Evolutionary conservation across 2,797 vertebrate species (phyloP).

Genomic region (Petrocephalus sullivani): DNA sequence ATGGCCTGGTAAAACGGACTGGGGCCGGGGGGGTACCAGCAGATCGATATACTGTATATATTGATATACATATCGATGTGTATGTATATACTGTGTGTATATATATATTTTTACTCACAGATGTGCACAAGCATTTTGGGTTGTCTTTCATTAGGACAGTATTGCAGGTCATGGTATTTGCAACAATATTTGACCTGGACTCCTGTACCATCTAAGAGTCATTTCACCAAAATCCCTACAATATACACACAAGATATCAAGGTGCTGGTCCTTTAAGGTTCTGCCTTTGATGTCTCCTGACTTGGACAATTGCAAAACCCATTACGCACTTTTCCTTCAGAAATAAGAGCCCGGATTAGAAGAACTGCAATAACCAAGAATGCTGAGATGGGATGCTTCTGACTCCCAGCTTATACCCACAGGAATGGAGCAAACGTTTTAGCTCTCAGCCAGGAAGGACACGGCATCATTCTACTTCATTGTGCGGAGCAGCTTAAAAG

Average conservation of each 20-base stretch:
- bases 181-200: background rate
- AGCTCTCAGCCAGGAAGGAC: background rate
- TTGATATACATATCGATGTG: too few species aligned
- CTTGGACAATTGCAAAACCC: background rate
- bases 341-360: background rate
- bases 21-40: background rate
- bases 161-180: background rate
- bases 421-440: constrained; percentile 3
- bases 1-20: too few species aligned
- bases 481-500: constrained; percentile 18
- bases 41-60: background rate
- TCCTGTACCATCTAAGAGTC: background rate
- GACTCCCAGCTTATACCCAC: constrained; percentile 4
- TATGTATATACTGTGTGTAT: too few species aligned
- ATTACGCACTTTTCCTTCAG: background rate
- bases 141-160: background rate
- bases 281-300: background rate
- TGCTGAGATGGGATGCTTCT: constrained; percentile 17
- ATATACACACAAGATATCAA: background rate
- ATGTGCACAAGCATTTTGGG: background rate
- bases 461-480: constrained; percentile 2
- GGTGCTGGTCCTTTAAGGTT: background rate
- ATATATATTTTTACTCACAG: background rate
- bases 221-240: background rate
- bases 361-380: constrained; percentile 1